Evolutionary conservation across 1,140 invertebrate genomes (phyloP).

Genomic region (Zaprionus nigranus): DNA sequence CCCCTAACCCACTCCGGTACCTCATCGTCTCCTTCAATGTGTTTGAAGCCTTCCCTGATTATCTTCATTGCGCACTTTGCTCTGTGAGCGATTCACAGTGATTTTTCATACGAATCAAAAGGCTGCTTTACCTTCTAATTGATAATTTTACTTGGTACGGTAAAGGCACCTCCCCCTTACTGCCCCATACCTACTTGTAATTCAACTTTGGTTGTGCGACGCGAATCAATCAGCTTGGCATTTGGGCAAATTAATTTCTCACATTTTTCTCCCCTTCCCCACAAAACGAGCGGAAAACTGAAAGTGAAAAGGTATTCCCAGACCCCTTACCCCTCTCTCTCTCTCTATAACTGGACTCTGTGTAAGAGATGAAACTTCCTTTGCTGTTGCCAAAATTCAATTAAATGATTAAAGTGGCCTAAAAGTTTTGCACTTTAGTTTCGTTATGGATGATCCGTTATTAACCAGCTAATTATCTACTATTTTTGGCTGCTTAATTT

Average conservation of each 20-base stretch:
- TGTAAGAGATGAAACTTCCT: slow-evolving; percentile 8
- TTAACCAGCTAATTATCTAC: slow-evolving; percentile 39
- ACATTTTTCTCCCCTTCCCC: slow-evolving; percentile 58
- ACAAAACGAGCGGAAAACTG: slow-evolving; percentile 12
- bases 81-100: slow-evolving; percentile 62
- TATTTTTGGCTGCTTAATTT: slow-evolving; percentile 28
- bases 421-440: slow-evolving; percentile 44
- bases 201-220: slow-evolving; percentile 17
- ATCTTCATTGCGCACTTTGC: slow-evolving; percentile 44
- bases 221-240: slow-evolving; percentile 72
- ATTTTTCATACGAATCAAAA: slow-evolving; percentile 72
- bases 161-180: not conserved
- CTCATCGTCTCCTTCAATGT: too few relatives aligned
- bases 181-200: not conserved
- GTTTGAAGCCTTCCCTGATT: slow-evolving; percentile 40
- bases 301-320: slow-evolving; percentile 56
- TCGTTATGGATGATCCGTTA: slow-evolving; percentile 33
- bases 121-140: slow-evolving; percentile 50
- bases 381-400: slow-evolving; percentile 60
- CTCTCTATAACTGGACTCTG: too few relatives aligned
- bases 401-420: slow-evolving; percentile 65
- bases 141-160: slow-evolving; percentile 50
- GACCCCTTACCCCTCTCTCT: not conserved
- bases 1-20: too few relatives aligned
- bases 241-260: slow-evolving; percentile 72